A percentile compares a stretch with the other conserved stretches of the same genome.
Conservation (phyloP, 2,888 invertebrate species). For the Megaustenia siamemsis region DNA sequence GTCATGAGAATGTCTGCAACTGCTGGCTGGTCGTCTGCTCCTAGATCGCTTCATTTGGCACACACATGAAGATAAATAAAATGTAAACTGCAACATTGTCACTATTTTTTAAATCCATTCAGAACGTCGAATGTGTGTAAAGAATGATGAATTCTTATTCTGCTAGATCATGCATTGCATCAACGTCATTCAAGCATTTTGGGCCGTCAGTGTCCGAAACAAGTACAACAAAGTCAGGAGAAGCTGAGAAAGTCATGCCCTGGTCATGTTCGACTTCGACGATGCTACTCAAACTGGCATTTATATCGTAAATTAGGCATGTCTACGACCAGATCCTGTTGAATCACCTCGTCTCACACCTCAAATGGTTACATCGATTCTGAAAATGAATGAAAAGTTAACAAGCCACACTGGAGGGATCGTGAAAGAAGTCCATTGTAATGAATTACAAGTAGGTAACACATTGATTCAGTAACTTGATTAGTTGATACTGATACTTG, state of each 20-base stretch:
- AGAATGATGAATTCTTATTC: neutral
- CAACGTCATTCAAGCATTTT: neutral
- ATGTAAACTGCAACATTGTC: too few relatives aligned
- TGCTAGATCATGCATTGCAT: neutral
- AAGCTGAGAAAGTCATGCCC: neutral
- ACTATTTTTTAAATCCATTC: too few relatives aligned
- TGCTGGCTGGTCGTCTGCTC: too few relatives aligned
- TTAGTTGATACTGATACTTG: too few relatives aligned
- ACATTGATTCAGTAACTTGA: too few relatives aligned
- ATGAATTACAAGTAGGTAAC: conserved; percentile 86
- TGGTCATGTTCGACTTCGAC: neutral
- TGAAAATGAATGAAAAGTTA: conserved; percentile 69
- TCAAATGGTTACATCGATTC: conserved; percentile 73
- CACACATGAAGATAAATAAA: too few relatives aligned
- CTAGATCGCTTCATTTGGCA: too few relatives aligned
- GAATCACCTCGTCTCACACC: conserved; percentile 74
- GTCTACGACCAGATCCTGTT: conserved; percentile 55
- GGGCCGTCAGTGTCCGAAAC: neutral
- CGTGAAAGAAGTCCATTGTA: conserved; percentile 89
- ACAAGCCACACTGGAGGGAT: conserved; percentile 64
- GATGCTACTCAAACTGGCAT: too few relatives aligned
- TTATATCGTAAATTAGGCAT: neutral
- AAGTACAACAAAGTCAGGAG: neutral
- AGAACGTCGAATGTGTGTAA: neutral
- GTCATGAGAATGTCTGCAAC: neutral